Base-by-base conservation (phyloP, 2,113 vertebrate genomes). In the Callorhinus ursinus region DNA sequence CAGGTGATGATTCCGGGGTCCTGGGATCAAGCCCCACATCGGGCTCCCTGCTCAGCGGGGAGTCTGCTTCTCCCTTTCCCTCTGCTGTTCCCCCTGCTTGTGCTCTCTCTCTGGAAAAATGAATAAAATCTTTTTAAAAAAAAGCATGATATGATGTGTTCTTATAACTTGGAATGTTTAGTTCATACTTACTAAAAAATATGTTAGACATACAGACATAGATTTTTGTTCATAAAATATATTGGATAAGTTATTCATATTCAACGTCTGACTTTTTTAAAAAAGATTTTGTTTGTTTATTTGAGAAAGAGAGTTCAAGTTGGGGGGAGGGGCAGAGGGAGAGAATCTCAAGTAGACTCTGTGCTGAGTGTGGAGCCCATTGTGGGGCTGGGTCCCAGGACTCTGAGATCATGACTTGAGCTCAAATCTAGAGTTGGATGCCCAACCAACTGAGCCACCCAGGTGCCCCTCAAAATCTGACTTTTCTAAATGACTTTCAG, bases 401-500 rank as follows among this genome's bases (percentile, higher is more conserved):
- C 33, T 36, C 67, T 69, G 67, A 69, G 33, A 69, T 69, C 67
- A 36, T 69, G 65, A 69, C 65, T 31, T 67, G 65, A 67, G 31
- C 65, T 31, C 16, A 67, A 67, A 67, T n/a, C 65, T n/a, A 33
- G 65, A n/a, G 31, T 33, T 67, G 15, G 65, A 67, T 8, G 7
- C 65, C 31, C 65, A 67, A n/a, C 65, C 31, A 67, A n/a, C 65
- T 67, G 15, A n/a, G 31, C 15, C 14, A 67, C 65, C 14, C 7
- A 8, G 65, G 12, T 13, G 1, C 31, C 31, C 31, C 14, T 74
- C 13, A 24, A 21, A 83, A 4, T 59, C 49, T 94, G 63, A 51
- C 46, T 90, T 80, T 95, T 93, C 49, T 55, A 65, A 95, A 65
- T 79, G 21, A 88, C 67, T 90, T 93, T 59, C 67, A 91, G 69